Evolutionary conservation across 2,797 vertebrate species (phyloP).

Genomic region (Myiotriccus ornatus): DNA sequence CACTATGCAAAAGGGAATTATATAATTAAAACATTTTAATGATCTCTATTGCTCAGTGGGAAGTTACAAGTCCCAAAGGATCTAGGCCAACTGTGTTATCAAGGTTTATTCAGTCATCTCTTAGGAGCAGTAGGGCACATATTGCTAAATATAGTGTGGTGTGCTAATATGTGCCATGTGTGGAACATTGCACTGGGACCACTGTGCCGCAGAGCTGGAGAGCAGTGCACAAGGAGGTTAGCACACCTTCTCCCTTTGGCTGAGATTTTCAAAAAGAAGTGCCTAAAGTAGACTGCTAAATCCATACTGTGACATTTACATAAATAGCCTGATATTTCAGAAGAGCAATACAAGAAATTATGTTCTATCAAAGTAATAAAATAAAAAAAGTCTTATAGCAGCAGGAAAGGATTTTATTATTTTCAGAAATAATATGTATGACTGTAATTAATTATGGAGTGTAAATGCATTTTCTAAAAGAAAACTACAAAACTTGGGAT

Average conservation of each 20-base stretch:
- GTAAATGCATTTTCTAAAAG: neutral
- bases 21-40: conserved; percentile 41
- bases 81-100: conserved; percentile 55
- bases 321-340: neutral
- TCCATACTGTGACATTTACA: neutral
- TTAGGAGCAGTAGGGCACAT: conserved; percentile 5
- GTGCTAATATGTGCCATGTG: neutral
- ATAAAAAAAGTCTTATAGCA: neutral
- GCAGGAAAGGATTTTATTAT: neutral
- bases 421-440: neutral
- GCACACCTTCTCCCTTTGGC: neutral
- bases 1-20: conserved; percentile 57
- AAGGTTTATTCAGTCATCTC: conserved; percentile 50
- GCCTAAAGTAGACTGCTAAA: neutral
- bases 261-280: neutral
- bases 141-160: conserved; percentile 41
- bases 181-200: neutral
- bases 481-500: neutral
- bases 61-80: conserved; percentile 50
- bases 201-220: neutral
- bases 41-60: conserved; percentile 43
- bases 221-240: neutral
- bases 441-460: neutral
- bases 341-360: neutral
- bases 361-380: neutral